Conservation (phyloP, 2,888 invertebrate genomes). For the Drosophila subsilvestris region DNA sequence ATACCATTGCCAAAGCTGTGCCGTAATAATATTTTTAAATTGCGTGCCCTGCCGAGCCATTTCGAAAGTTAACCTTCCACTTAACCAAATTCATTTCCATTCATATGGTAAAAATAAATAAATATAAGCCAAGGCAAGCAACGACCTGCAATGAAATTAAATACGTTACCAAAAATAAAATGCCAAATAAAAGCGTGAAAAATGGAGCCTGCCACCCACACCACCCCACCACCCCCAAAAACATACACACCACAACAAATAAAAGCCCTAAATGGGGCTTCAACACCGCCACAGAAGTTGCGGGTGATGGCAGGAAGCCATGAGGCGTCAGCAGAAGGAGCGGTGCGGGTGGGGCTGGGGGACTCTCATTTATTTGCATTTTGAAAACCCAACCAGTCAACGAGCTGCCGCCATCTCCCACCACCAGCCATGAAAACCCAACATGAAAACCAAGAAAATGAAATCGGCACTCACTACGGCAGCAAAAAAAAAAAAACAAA, state of each 20-base stretch:
- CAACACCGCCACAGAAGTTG: constrained; percentile 31
- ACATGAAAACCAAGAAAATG: constrained; percentile 50
- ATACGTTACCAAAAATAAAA: constrained; percentile 59
- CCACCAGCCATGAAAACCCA: constrained; percentile 16
- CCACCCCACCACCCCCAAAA: constrained; percentile 5
- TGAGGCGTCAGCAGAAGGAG: neutral
- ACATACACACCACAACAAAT: constrained; percentile 10
- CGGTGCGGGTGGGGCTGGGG: too few species aligned
- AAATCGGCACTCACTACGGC: constrained; percentile 48
- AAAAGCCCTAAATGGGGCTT: constrained; percentile 54
- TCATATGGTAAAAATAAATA: constrained; percentile 44
- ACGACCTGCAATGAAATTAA: constrained; percentile 65
- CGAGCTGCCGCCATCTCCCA: neutral
- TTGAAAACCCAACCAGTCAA: constrained; percentile 42
- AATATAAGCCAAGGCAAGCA: constrained; percentile 45
- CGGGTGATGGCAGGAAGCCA: neutral
- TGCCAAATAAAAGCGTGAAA: constrained; percentile 55
- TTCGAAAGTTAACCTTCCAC: constrained; percentile 28
- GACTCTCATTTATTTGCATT: constrained; percentile 64
- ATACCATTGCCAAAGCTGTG: neutral
- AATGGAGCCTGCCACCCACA: constrained; percentile 29
- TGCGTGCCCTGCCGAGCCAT: neutral
- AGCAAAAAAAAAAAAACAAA: constrained; percentile 45
- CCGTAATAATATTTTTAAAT: constrained; percentile 22
- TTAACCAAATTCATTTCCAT: constrained; percentile 34